Percentiles rank a stretch among this genome's conserved stretches.
phyloP scores from a whole-genome alignment of 2,888 invertebrate genomes.

The Drosophila fulvimacula region DNA sequence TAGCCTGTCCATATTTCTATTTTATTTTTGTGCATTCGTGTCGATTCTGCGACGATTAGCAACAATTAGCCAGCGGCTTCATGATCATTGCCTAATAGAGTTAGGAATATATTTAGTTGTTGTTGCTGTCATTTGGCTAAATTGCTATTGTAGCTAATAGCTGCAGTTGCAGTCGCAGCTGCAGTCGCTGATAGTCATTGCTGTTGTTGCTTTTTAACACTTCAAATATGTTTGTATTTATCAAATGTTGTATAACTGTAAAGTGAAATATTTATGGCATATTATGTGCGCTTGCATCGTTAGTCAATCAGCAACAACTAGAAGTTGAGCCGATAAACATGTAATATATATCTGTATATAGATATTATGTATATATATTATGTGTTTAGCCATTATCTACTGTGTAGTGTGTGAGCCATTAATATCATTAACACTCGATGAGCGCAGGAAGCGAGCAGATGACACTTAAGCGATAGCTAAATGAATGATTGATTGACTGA shows the following conservation, averaged over 20 bases:
- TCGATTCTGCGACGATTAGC: conserved; percentile 74
- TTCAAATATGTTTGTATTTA: conserved; percentile 50
- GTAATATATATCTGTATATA: conserved; percentile 1
- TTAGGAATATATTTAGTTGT: conserved; percentile 33
- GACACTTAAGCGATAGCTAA: conserved; percentile 11
- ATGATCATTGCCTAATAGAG: conserved; percentile 72
- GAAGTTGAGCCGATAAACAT: conserved; percentile 36
- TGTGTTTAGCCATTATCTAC: neutral
- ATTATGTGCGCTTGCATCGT: conserved; percentile 46
- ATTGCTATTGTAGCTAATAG: conserved; percentile 33
- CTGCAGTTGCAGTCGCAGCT: neutral
- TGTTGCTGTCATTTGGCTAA: conserved; percentile 51
- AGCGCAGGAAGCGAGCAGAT: conserved; percentile 1
- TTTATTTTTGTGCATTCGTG: conserved; percentile 52
- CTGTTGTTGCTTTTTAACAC: conserved; percentile 1
- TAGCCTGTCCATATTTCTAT: conserved; percentile 13
- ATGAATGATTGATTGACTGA: neutral
- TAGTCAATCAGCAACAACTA: conserved; percentile 60
- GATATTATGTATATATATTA: neutral
- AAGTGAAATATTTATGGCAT: conserved; percentile 64
- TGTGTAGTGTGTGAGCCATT: conserved; percentile 34
- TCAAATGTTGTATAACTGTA: conserved; percentile 57
- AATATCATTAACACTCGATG: conserved; percentile 58
- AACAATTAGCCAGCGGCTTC: conserved; percentile 69
- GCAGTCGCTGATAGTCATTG: conserved; percentile 4